phyloP scores from a whole-genome alignment of 2,113 vertebrate species.

The Callocephalon fimbriatum region DNA sequence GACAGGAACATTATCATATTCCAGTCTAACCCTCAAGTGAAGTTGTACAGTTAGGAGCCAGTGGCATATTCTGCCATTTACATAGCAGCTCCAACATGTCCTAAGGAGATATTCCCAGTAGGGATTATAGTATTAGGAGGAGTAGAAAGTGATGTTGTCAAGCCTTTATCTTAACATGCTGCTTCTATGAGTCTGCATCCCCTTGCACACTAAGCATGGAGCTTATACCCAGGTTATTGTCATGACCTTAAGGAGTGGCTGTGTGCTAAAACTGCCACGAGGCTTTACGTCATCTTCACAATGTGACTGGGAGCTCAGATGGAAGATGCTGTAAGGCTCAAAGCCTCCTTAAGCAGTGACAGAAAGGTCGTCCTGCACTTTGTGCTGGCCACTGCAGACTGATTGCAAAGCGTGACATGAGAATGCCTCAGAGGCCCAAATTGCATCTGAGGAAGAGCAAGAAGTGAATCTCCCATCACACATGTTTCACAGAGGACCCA shows the following conservation, averaged over 20 bases:
- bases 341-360: background rate
- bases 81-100: background rate
- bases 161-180: background rate
- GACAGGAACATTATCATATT: background rate
- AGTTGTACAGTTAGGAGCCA: background rate
- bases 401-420: rapidly evolving
- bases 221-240: background rate
- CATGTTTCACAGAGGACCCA: rapidly evolving
- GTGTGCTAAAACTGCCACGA: background rate
- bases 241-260: background rate
- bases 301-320: background rate
- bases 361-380: background rate
- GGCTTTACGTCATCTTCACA: background rate
- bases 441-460: background rate
- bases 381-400: background rate
- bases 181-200: background rate
- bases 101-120: background rate
- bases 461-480: rapidly evolving
- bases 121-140: background rate
- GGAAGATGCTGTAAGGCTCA: background rate
- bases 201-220: background rate
- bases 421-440: background rate
- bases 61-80: background rate
- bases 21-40: background rate
- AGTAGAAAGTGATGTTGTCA: rapidly evolving